A percentile compares a stretch with the other conserved stretches of the same genome.
These are phyloP conservation scores for Parnassius mnemosyne DNA, from an alignment of 2,888 invertebrate genomes.

Conservation along the genomic window DNA sequence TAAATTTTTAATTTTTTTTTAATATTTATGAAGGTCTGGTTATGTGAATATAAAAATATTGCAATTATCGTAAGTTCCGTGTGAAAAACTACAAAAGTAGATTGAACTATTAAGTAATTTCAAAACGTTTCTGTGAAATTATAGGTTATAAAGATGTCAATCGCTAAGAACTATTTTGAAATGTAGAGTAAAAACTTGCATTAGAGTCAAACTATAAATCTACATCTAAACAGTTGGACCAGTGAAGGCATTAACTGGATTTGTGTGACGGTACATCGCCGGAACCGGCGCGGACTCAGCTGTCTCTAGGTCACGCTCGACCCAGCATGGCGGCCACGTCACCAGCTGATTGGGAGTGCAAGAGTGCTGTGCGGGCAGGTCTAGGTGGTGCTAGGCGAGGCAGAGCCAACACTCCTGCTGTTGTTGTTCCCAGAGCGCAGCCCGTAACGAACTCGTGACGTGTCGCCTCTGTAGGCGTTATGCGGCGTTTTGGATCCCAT, in stretches of 20 bases:
- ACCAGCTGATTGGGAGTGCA: constrained; percentile 83
- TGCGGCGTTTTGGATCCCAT: constrained; percentile 95
- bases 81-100: not conserved
- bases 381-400: constrained; percentile 62
- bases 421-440: constrained; percentile 62
- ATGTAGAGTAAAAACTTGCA: not conserved
- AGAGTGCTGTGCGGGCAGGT: constrained; percentile 64
- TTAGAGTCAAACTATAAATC: not conserved
- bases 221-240: constrained; percentile 27
- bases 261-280: constrained; percentile 39
- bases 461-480: constrained; percentile 95
- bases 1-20: too few relatives aligned
- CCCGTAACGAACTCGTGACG: constrained; percentile 90
- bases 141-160: not conserved
- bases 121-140: not conserved
- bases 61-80: too few relatives aligned
- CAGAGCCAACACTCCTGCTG: constrained; percentile 70
- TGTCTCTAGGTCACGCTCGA: constrained; percentile 78
- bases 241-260: constrained; percentile 1
- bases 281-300: constrained; percentile 51
- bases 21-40: too few relatives aligned
- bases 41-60: too few relatives aligned
- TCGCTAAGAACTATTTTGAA: not conserved
- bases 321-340: constrained; percentile 84
- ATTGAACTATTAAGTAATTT: not conserved